Percentiles rank a stretch among this genome's conserved stretches.
Evolutionary conservation across 2,888 invertebrate genomes (phyloP).

Genomic region (Mamestra brassicae): DNA sequence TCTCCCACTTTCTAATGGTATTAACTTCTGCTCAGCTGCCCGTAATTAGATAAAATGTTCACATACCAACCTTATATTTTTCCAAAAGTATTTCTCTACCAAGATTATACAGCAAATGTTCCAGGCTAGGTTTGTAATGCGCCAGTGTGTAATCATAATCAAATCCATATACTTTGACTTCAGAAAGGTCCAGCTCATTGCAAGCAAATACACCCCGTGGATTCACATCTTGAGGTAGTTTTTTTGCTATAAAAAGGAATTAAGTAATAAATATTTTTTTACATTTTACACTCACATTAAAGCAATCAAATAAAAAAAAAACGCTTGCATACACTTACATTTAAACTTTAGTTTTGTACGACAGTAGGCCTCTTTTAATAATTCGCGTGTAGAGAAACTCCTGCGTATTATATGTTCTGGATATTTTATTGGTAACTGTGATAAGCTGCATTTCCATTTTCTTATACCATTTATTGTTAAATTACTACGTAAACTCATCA

Average conservation of each 20-base stretch:
- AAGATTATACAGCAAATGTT: slow-evolving; percentile 97
- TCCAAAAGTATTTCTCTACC: slow-evolving; percentile 96
- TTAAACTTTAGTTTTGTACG: slow-evolving; percentile 93
- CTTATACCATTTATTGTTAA: slow-evolving; percentile 70
- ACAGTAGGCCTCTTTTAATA: slow-evolving; percentile 92
- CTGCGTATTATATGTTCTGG: slow-evolving; percentile 60
- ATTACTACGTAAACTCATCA: slow-evolving; percentile 73
- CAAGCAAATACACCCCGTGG: slow-evolving; percentile 98
- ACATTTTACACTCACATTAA: background rate
- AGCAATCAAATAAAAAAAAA: slow-evolving; percentile 3
- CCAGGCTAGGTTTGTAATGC: slow-evolving; percentile 97
- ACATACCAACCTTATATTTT: slow-evolving; percentile 94
- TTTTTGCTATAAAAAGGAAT: slow-evolving; percentile 93
- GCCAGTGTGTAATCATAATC: slow-evolving; percentile 99
- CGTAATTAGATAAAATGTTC: background rate
- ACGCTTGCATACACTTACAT: slow-evolving; percentile 90
- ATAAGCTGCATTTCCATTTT: slow-evolving; percentile 74
- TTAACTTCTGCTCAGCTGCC: background rate
- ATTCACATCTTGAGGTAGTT: slow-evolving; percentile 96
- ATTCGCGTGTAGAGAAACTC: slow-evolving; percentile 83
- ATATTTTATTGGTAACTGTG: slow-evolving; percentile 67
- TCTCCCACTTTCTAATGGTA: background rate
- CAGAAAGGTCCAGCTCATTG: slow-evolving; percentile 97
- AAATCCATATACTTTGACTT: slow-evolving; percentile 98
- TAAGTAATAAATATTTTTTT: background rate